A percentile compares a stretch with the other conserved stretches of the same genome.
Conservation (phyloP, 1,140 invertebrate genomes). For the Zaprionus capensis region DNA sequence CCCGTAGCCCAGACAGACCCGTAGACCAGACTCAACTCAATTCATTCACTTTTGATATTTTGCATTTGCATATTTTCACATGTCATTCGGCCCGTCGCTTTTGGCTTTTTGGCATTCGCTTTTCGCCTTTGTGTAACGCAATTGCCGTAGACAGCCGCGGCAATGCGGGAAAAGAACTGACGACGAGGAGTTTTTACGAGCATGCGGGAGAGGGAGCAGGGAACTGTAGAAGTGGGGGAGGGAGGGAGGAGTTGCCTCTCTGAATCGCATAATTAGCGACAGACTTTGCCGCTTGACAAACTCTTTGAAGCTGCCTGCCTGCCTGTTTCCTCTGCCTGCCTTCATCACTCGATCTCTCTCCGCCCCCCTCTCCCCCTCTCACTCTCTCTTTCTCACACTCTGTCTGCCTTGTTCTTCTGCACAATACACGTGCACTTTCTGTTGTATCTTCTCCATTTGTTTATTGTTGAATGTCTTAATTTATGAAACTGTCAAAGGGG, state of each 20-base stretch:
- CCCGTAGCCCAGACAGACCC: slow-evolving; percentile 19
- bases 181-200: slow-evolving; percentile 6
- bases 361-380: background rate
- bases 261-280: slow-evolving; percentile 76
- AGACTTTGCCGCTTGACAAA: slow-evolving; percentile 80
- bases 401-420: slow-evolving; percentile 6
- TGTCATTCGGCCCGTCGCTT: slow-evolving; percentile 65
- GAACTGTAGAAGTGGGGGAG: background rate
- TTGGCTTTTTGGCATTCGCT: slow-evolving; percentile 69
- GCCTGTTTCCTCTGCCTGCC: slow-evolving; percentile 43
- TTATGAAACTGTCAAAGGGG: slow-evolving; percentile 71
- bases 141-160: slow-evolving; percentile 57
- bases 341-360: slow-evolving; percentile 10
- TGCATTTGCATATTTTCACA: slow-evolving; percentile 81
- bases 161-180: slow-evolving; percentile 46
- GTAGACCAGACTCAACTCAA: slow-evolving; percentile 58
- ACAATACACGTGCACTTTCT: slow-evolving; percentile 46
- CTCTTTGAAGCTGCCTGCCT: slow-evolving; percentile 69
- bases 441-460: slow-evolving; percentile 57
- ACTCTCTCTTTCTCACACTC: background rate
- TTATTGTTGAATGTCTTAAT: slow-evolving; percentile 82
- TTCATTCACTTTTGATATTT: slow-evolving; percentile 79
- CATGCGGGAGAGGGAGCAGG: background rate
- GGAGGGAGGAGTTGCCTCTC: background rate
- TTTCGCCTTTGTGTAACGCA: slow-evolving; percentile 70